These are phyloP conservation scores for Xenotilapia longispinis DNA, from an alignment of 2,113 vertebrate genomes.

Conservation along the genomic window DNA sequence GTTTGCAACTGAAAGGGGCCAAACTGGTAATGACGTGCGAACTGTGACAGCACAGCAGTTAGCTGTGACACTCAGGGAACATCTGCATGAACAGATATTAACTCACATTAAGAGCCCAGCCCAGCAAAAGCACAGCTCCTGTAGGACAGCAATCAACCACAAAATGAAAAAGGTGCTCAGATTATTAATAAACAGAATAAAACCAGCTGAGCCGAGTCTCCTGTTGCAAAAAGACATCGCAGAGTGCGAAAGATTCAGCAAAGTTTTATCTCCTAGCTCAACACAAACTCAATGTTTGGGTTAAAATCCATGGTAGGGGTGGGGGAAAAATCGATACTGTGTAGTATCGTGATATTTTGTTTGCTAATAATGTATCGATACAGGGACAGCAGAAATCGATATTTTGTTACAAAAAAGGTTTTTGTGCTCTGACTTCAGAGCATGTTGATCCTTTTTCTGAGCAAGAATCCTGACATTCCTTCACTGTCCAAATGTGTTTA, in stretches of 20 bases:
- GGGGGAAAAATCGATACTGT: no score
- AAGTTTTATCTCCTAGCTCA: neutral
- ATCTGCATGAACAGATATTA: neutral
- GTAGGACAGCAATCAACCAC: neutral
- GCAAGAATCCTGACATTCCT: no score
- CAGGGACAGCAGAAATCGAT: no score
- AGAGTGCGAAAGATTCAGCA: accelerated
- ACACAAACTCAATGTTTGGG: accelerated
- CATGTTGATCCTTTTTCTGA: no score
- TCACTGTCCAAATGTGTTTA: no score
- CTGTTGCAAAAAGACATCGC: neutral
- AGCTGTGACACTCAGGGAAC: accelerated
- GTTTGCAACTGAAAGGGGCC: neutral
- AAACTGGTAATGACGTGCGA: neutral
- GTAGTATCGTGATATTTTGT: no score
- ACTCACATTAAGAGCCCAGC: neutral
- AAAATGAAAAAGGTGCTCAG: neutral
- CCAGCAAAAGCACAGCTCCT: neutral
- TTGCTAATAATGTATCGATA: no score
- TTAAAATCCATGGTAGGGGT: neutral
- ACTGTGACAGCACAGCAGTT: neutral
- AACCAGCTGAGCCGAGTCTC: neutral
- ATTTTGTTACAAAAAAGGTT: no score
- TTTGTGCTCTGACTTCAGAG: no score
- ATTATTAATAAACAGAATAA: neutral